Evolutionary conservation across 1,140 invertebrate genomes (phyloP).

Genomic region (Psix sp.): DNA sequence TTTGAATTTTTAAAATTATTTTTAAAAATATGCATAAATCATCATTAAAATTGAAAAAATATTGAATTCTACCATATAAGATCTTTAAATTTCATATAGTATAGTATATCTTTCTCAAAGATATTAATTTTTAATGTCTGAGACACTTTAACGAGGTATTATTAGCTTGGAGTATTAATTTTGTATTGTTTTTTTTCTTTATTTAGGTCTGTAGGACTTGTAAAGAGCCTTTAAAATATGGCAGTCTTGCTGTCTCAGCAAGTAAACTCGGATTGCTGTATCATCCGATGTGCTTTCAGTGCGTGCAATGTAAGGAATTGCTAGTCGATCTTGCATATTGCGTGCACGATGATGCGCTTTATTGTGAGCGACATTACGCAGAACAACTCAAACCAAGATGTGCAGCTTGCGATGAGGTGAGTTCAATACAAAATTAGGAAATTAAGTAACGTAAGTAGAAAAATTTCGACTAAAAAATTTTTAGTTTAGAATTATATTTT

Average conservation of each 20-base stretch:
- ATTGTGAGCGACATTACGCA: conserved; percentile 95
- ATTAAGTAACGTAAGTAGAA: no score
- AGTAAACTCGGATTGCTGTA: conserved; percentile 85
- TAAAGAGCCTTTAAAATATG: conserved; percentile 79
- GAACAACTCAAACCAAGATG: conserved; percentile 94
- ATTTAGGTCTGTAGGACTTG: conserved; percentile 82
- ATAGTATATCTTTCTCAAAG: conserved; percentile 14
- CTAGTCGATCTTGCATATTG: conserved; percentile 96
- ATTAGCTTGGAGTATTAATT: conserved; percentile 23
- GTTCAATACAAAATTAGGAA: no score
- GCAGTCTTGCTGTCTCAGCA: conserved; percentile 84
- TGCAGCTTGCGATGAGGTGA: conserved; percentile 95
- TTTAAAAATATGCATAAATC: no score
- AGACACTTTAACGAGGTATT: conserved; percentile 21
- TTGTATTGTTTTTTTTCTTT: conserved; percentile 28
- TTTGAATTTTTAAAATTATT: no score
- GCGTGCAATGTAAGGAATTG: conserved; percentile 88
- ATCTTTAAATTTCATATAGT: no score
- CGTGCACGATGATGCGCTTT: conserved; percentile 89
- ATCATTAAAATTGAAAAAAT: no score
- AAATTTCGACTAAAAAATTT: no score
- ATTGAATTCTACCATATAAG: no score
- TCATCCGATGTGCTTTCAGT: conserved; percentile 93
- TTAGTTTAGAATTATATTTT: no score
- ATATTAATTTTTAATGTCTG: conserved; percentile 2